Evolutionary conservation across 2,888 invertebrate species (phyloP), one percentile per base, ranked within the genome.

Genomic region (Acleris cristana): DNA sequence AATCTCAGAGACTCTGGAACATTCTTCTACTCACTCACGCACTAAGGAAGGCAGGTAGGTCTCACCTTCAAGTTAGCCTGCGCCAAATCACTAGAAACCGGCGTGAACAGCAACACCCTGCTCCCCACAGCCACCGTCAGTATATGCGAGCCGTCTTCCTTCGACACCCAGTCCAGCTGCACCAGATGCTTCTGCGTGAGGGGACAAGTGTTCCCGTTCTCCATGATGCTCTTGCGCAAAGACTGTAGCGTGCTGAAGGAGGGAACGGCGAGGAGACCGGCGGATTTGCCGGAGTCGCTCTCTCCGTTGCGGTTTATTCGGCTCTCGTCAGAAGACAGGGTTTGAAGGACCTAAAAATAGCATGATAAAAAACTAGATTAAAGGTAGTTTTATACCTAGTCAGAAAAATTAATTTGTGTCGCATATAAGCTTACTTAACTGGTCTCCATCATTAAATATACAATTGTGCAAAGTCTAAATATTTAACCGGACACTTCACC

Each of bases 111-210:
- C 84, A 98, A 94, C 49, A 99, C 97, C 86, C 98, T 97, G 69
- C 97, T 98, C 0, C 98, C 99, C 48, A 99, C 98, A 0, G 98
- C 98, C 0, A 99, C 98, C 0, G 99, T 99, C 49, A 99, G 89
- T 76, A 99, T 98, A 85, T 99, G 99, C 0, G 98, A 98, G 1
- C 99, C 99, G 84, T 99, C 99, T 87, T 99, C 99, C 76, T 99
- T 98, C 0, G 99, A 99, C 14, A 99, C 99, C 99, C 99, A 99
- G 89, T 99, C 99, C 49, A 99, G 90, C 82, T 99, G 99, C 0
- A 99, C 98, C 30, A 98, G 92, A 87, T 98, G 98, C 85, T 98
- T 98, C 83, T 98, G 98, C 0, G 97, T 97, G 48, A 98, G 85
- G 0, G 97, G 97, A 78, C 97, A 98, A 0, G 97, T 97, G 84